Percentiles rank a stretch among this genome's conserved stretches.
phyloP scores from a whole-genome alignment of 2,888 invertebrate genomes.

The Timema cristinae region DNA sequence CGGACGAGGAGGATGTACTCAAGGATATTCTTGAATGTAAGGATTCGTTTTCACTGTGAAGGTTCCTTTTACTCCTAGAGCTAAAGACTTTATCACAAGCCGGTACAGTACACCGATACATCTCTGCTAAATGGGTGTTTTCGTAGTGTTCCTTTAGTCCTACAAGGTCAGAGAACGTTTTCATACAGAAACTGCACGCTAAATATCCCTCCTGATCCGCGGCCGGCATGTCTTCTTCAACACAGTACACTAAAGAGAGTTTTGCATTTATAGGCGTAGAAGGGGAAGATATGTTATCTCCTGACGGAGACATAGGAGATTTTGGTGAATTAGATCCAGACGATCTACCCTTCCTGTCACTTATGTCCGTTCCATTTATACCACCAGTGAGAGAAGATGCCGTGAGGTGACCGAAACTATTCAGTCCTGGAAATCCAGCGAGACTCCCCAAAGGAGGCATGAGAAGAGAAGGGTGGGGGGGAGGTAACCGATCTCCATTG shows the following conservation, averaged over 20 bases:
- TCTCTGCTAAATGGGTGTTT: conserved; percentile 57
- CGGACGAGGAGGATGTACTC: conserved; percentile 15
- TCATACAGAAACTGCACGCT: conserved; percentile 66
- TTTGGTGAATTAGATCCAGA: conserved; percentile 53
- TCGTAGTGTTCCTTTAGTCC: conserved; percentile 59
- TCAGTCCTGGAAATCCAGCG: conserved; percentile 52
- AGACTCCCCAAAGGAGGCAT: conserved; percentile 54
- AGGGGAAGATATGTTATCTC: conserved; percentile 30
- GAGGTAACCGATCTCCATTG: conserved; percentile 50
- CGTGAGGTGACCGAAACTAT: conserved; percentile 40
- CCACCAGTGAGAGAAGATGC: conserved; percentile 9
- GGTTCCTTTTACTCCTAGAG: conserved; percentile 71
- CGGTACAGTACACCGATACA: conserved; percentile 69
- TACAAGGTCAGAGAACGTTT: conserved; percentile 56
- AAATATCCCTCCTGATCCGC: conserved; percentile 63
- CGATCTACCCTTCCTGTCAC: conserved; percentile 44
- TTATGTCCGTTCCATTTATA: conserved; percentile 14
- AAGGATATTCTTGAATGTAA: conserved; percentile 43
- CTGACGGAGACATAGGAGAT: conserved; percentile 49
- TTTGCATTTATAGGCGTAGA: conserved; percentile 42
- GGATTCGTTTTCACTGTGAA: conserved; percentile 66
- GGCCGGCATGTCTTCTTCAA: conserved; percentile 63
- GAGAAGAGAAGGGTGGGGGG: conserved; percentile 43
- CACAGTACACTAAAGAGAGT: conserved; percentile 52
- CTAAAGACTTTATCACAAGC: conserved; percentile 77